Conservation (phyloP, 2,113 vertebrate genomes). For the Mus musculus region GRCm39 chrX:134185501-134186000, state of each 20-base stretch:
- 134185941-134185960: too few relatives aligned
- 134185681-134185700: not conserved
- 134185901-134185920: too few relatives aligned
- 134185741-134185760: not conserved
- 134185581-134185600: not conserved
- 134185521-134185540: not conserved
- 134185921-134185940: too few relatives aligned
- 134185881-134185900: not conserved
- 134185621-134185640: not conserved
- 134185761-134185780: not conserved
- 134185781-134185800: not conserved
- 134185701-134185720: not conserved
- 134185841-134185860: not conserved
- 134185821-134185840: too few relatives aligned
- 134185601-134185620: not conserved
- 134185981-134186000: too few relatives aligned
- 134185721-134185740: not conserved
- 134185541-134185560: not conserved
- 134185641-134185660: not conserved
- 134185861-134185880: not conserved
- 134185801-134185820: not conserved
- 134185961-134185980: too few relatives aligned
- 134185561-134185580: not conserved
- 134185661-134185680: not conserved
- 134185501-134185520: not conserved